Evolutionary conservation across 2,113 vertebrate species (phyloP), one percentile per base, ranked within the genome.

Genomic region (Antennarius striatus): DNA sequence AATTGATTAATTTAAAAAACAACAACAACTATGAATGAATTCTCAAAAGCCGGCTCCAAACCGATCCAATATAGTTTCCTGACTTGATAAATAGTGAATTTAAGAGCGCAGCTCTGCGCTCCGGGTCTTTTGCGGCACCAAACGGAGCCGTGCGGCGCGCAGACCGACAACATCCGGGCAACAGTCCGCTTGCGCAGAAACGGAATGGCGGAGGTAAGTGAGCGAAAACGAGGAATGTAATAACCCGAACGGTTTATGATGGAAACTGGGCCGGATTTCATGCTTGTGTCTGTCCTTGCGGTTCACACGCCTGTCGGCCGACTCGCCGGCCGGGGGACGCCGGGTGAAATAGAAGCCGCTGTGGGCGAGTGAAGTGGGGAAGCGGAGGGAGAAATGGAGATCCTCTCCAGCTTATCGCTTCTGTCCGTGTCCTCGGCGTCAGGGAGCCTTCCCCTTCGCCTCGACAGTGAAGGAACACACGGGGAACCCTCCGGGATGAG

Each of bases 181-280:
- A 88, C 64, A 89, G 57, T 48, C 80, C 88, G 92, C 92, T 88
- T 88, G 91, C 91, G 91, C 91, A 93, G 90, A 90, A 89, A 85
- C 90, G 91, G 91, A 93, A 93, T 93, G 92, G 92, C 92, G 92
- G 92, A 93, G 92, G 92, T 93, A 89, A 93, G 92, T 92, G 79
- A 87, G 84, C 87, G 83, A 88, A 90, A 90, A 83, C 84, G 89
- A 89, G 88, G 84, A 85, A 81, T 68, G 83, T 73, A 83, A 67
- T 54, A 83, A 88, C 53, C 48, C 72, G 56, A 87, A 88, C 54
- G 32, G 61, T 51, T 4, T 11, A 11, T 43, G 42, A 56, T 29
- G 36, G 30, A 79, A 88, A 80, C 75, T 8, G 67, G 22, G 56
- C 62, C 60, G 40, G 50, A 56, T 79, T 51, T 13, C 6, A 68